Percentiles rank a stretch among this genome's conserved stretches.
phyloP scores from a whole-genome alignment of 2,797 vertebrate genomes.

The Pantherophis alleghaniensis region DNA sequence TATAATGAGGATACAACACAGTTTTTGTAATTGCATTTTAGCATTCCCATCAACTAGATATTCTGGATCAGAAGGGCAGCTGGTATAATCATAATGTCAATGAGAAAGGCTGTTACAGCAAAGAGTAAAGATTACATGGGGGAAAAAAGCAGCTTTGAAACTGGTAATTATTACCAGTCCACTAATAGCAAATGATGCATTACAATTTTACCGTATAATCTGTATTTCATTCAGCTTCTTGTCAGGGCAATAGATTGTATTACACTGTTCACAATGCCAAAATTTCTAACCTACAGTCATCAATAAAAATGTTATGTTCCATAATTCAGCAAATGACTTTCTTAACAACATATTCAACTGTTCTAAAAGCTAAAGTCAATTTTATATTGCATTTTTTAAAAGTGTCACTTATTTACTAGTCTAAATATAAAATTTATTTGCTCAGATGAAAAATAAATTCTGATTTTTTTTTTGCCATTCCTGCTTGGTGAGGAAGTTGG shows the following conservation, averaged over 20 bases:
- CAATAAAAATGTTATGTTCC: slow-evolving; percentile 78
- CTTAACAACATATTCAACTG: slow-evolving; percentile 77
- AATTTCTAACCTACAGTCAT: slow-evolving; percentile 76
- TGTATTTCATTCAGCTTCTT: slow-evolving; percentile 72
- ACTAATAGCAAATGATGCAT: slow-evolving; percentile 81
- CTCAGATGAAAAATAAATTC: slow-evolving; percentile 73
- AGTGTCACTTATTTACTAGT: slow-evolving; percentile 75
- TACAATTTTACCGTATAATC: slow-evolving; percentile 82
- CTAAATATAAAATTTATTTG: slow-evolving; percentile 75
- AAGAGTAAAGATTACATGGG: slow-evolving; percentile 76
- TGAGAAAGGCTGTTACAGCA: slow-evolving; percentile 77
- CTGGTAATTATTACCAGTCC: slow-evolving; percentile 82
- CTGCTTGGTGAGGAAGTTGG: slow-evolving; percentile 49
- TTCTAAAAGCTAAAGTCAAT: slow-evolving; percentile 77
- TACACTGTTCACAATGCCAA: slow-evolving; percentile 69
- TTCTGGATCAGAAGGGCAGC: slow-evolving; percentile 76
- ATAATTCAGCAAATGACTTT: slow-evolving; percentile 81
- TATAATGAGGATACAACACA: slow-evolving; percentile 73
- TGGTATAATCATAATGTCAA: slow-evolving; percentile 78
- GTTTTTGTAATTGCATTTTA: slow-evolving; percentile 69
- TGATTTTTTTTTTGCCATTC: slow-evolving; percentile 52
- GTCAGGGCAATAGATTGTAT: slow-evolving; percentile 66
- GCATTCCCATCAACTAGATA: slow-evolving; percentile 77
- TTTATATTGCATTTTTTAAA: slow-evolving; percentile 67
- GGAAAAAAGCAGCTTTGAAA: slow-evolving; percentile 74